Conservation (phyloP, 1,140 invertebrate genomes). For the Drosophila eugracilis region DNA sequence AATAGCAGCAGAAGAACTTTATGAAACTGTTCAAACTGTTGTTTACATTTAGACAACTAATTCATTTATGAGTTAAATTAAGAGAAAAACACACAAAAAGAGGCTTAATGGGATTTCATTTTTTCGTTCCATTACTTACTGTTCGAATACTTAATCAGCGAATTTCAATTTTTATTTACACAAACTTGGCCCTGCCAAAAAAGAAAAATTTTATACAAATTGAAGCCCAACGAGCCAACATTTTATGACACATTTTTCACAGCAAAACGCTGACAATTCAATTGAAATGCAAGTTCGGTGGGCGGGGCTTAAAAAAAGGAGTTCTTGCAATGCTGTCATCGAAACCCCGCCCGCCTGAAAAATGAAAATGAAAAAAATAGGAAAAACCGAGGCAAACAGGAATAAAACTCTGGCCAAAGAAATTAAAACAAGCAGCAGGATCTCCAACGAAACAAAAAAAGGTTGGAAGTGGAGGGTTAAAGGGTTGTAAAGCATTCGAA, state of each 20-base stretch:
- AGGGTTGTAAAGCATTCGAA: conserved; percentile 33
- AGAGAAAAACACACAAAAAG: background rate
- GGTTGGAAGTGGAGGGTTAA: conserved; percentile 1
- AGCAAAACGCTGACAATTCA: conserved; percentile 76
- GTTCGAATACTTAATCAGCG: conserved; percentile 5
- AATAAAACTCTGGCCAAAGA: conserved; percentile 55
- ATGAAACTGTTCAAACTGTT: conserved; percentile 7
- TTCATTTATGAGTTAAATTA: conserved; percentile 14
- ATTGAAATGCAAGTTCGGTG: conserved; percentile 58
- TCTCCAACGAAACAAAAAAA: conserved; percentile 2
- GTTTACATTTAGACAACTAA: conserved; percentile 7
- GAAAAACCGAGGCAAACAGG: conserved; percentile 8
- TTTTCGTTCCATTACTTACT: background rate
- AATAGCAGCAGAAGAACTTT: background rate
- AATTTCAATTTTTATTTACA: background rate
- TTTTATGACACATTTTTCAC: conserved; percentile 55
- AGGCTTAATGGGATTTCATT: background rate
- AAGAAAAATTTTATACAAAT: background rate
- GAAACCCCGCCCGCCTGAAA: conserved; percentile 7
- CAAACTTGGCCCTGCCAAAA: background rate
- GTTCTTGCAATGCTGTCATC: conserved; percentile 61
- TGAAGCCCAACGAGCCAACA: conserved; percentile 23
- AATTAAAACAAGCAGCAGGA: conserved; percentile 68
- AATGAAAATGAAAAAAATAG: conserved; percentile 6
- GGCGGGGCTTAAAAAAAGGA: conserved; percentile 13